Base-by-base conservation (phyloP, 2,113 vertebrate species). In the Sigmodon hispidus region DNA sequence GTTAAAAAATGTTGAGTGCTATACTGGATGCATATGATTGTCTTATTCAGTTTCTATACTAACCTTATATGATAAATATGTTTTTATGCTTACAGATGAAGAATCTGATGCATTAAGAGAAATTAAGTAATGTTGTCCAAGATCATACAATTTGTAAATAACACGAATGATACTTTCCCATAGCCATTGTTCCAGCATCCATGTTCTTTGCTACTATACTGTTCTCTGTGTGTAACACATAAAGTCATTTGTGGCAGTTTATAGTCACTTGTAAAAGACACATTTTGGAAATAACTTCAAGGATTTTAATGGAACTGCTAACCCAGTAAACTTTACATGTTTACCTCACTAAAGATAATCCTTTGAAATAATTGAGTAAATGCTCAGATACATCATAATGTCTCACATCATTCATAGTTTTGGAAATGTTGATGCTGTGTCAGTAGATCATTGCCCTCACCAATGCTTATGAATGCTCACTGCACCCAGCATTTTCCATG, bases 101-200 rank as follows among this genome's bases (percentile, higher is more conserved):
- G 48, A 76, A 63, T 34, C 19, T 77, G 43, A 91, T 50, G 7
- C n/a, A 80, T 43, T n/a, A n/a, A 85, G 17, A 83, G 80, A 83
- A 29, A 43, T 92, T 95, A 87, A 72, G 12, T 69, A 84, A 76
- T 89, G 59, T 89, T 91, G 5, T n/a, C 13, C 40, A 93, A 86
- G 34, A 45, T 48, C n/a, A 45, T 67, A 55, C 12, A 89, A 45
- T 67, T 93, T 65, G 19, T 95, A 89, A 92, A 73, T 85, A 90
- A 24, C n/a, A 90, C 63, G 94, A 92, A 59, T 72, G n/a, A 16
- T 34, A 87, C 76, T 94, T 89, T n/a, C 80, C 77, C 59, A 45
- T 50, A 1, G 65, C 52, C 13, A 21, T 0, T 84, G 55, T 95
- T 90, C 48, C n/a, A 43, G 31, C 45, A 59, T 55, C 31, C 40